Evolutionary conservation across 2,113 vertebrate species (phyloP).

Genomic region (Symphodus melops): DNA sequence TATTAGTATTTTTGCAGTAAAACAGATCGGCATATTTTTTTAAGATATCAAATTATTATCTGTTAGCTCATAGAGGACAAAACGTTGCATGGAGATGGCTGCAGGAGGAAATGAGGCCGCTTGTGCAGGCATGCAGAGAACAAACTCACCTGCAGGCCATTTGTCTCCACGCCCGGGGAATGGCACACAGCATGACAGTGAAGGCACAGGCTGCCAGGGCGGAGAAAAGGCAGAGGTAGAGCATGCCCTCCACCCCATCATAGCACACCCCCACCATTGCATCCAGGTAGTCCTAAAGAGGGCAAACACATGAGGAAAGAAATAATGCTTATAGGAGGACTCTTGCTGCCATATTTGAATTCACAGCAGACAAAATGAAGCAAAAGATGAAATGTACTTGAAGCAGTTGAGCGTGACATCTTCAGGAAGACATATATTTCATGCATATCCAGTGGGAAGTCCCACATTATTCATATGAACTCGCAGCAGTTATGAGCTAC

Average conservation of each 20-base stretch:
- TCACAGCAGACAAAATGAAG: conserved; percentile 10
- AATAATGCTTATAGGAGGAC: neutral
- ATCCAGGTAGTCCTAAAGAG: conserved; percentile 92
- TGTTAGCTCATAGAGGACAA: neutral
- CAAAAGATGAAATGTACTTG: conserved; percentile 26
- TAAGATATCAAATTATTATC: neutral
- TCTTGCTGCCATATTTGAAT: neutral
- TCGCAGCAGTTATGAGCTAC: neutral
- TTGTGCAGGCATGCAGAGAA: conserved; percentile 17
- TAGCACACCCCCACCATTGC: conserved; percentile 94
- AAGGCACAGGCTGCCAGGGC: conserved; percentile 89
- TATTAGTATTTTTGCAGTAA: neutral
- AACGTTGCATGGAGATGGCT: conserved; percentile 5
- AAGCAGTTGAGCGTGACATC: neutral
- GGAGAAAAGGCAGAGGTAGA: conserved; percentile 94
- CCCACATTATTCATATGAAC: neutral
- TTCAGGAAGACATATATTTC: neutral
- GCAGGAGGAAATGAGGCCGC: conserved; percentile 46
- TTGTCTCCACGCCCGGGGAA: conserved; percentile 88
- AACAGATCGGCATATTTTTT: neutral
- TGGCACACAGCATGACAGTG: conserved; percentile 89
- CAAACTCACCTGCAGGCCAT: conserved; percentile 85
- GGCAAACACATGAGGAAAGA: conserved; percentile 24
- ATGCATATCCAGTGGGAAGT: conserved; percentile 10
- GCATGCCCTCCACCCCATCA: conserved; percentile 92